phyloP scores from a whole-genome alignment of 2,113 vertebrate genomes.

The Muntiacus muntjak region DNA sequence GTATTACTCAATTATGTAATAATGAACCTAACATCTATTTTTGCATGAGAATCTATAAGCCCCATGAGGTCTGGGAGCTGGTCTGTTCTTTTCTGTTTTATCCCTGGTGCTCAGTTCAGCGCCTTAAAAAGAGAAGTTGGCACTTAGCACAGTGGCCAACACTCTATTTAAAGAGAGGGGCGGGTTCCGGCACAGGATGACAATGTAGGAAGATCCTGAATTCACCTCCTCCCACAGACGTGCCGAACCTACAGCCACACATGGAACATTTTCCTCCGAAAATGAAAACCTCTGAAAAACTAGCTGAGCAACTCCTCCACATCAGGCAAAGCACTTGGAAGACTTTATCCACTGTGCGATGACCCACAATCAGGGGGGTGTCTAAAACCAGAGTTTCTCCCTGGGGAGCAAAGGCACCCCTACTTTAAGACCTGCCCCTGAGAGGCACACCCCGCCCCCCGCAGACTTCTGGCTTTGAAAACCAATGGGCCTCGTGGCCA shows the following conservation, averaged over 20 bases:
- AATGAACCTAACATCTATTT: not conserved
- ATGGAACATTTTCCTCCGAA: not conserved
- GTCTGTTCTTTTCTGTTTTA: not conserved
- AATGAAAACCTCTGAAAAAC: not conserved
- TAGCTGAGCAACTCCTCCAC: not conserved
- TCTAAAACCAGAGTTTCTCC: not conserved
- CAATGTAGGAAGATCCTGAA: not conserved
- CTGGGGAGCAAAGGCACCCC: not conserved
- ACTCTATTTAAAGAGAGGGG: not conserved
- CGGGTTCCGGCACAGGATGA: not conserved
- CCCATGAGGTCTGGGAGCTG: not conserved
- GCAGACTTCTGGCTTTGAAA: not conserved
- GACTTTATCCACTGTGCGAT: fast-evolving
- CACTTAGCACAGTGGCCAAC: not conserved
- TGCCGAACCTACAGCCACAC: not conserved
- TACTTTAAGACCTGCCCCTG: not conserved
- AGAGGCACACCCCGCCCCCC: not conserved
- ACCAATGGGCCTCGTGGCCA: not conserved
- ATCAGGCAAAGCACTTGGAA: not conserved
- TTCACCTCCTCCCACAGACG: not conserved
- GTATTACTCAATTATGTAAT: not conserved
- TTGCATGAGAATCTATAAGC: not conserved
- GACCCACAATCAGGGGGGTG: not conserved
- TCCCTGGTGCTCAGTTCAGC: not conserved
- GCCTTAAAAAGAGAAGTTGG: not conserved